These are phyloP conservation scores for Protula sp. DNA, from an alignment of 2,888 invertebrate genomes.

Conservation along the genomic window DNA sequence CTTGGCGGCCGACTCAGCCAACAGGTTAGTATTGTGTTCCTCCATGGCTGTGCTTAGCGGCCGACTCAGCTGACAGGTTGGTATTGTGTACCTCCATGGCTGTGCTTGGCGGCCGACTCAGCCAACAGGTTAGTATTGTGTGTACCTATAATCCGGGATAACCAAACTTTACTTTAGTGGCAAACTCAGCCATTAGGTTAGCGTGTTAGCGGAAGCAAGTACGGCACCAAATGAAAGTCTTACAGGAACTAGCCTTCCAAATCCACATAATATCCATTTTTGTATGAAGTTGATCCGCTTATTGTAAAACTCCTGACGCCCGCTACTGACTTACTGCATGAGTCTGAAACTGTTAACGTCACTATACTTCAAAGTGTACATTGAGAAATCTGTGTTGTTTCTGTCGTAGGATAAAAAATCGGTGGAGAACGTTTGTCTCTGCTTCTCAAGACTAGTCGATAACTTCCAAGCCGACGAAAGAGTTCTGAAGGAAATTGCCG, in stretches of 20 bases:
- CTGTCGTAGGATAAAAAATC: slow-evolving; percentile 90
- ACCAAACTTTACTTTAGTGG: too few species aligned
- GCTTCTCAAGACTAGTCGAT: slow-evolving; percentile 93
- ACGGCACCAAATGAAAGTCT: too few species aligned
- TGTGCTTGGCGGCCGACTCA: slow-evolving; percentile 69
- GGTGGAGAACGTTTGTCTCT: slow-evolving; percentile 92
- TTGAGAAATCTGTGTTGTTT: too few species aligned
- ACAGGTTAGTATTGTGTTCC: slow-evolving; percentile 50
- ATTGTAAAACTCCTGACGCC: too few species aligned
- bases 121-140: slow-evolving; percentile 54
- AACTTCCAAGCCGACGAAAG: slow-evolving; percentile 89
- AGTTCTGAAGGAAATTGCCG: slow-evolving; percentile 88
- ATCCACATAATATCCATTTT: too few species aligned
- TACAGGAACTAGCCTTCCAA: not conserved
- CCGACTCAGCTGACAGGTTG: slow-evolving; percentile 58
- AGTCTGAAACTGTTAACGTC: too few species aligned
- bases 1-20: slow-evolving; percentile 66
- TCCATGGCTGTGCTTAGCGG: slow-evolving; percentile 77
- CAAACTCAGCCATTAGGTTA: slow-evolving; percentile 60
- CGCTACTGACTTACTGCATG: too few species aligned
- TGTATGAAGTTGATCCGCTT: too few species aligned
- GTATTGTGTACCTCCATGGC: slow-evolving; percentile 62
- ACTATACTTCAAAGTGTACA: too few species aligned
- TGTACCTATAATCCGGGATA: too few species aligned
- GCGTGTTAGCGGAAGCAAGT: too few species aligned